A percentile compares a stretch with the other conserved stretches of the same genome.
Conservation (phyloP, 2,888 invertebrate genomes). For the Melanophora roralis region DNA sequence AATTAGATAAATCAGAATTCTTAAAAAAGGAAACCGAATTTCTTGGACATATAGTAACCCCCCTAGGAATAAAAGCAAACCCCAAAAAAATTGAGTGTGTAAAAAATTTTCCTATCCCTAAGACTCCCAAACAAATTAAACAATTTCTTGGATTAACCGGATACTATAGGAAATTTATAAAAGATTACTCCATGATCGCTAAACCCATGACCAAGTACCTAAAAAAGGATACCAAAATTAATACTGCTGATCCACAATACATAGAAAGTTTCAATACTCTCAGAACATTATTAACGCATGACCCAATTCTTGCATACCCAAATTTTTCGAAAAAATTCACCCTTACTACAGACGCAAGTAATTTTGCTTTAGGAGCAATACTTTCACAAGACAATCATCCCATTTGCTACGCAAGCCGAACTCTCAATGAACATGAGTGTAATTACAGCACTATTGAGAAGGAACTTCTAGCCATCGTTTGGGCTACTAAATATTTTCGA, state of each 20-base stretch:
- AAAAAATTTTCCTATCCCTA: conserved; percentile 38
- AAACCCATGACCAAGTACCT: conserved; percentile 43
- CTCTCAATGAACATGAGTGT: conserved; percentile 42
- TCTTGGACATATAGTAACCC: conserved; percentile 32
- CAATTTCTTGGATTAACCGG: conserved; percentile 58
- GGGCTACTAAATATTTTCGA: conserved; percentile 42
- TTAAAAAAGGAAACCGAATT: conserved; percentile 49
- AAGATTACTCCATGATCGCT: conserved; percentile 48
- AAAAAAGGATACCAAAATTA: conserved; percentile 32
- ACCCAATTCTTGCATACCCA: conserved; percentile 56
- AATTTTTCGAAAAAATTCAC: conserved; percentile 59
- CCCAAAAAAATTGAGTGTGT: conserved; percentile 58
- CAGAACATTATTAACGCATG: conserved; percentile 39
- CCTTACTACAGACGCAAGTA: conserved; percentile 23
- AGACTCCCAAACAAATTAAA: conserved; percentile 57
- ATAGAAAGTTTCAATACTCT: conserved; percentile 35
- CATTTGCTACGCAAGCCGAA: conserved; percentile 41
- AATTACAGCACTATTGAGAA: conserved; percentile 50
- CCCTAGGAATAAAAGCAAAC: conserved; percentile 39
- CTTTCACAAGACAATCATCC: conserved; percentile 40
- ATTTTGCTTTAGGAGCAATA: conserved; percentile 20
- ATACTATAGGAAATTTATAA: conserved; percentile 59
- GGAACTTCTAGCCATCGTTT: conserved; percentile 34
- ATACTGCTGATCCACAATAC: conserved; percentile 31
- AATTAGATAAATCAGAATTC: conserved; percentile 48